Evolutionary conservation across 2,888 invertebrate species (phyloP).

Genomic region (Flabesymbios commensalis): DNA sequence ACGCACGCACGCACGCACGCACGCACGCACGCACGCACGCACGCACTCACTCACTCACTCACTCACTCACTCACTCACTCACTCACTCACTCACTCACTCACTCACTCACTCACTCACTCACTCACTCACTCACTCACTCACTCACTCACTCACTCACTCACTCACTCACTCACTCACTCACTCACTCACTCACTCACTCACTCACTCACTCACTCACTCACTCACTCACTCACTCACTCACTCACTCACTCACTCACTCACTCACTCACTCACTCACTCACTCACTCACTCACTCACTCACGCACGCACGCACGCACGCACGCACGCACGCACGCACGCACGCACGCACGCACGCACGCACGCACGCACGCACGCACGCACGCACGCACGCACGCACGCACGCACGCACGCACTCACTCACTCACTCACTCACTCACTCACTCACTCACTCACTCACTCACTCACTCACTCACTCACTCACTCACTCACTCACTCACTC

Average conservation of each 20-base stretch:
- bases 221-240: conserved; percentile 19
- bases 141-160: no score
- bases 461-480: background rate
- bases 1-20: no score
- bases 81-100: no score
- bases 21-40: no score
- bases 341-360: conserved; percentile 10
- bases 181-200: background rate
- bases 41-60: no score
- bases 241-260: conserved; percentile 11
- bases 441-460: background rate
- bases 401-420: conserved; percentile 7
- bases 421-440: conserved; percentile 9
- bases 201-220: conserved; percentile 14
- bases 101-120: no score
- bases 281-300: no score
- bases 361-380: conserved; percentile 3
- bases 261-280: no score
- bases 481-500: background rate
- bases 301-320: no score
- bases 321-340: conserved; percentile 18
- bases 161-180: conserved; percentile 18
- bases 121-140: no score
- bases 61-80: no score
- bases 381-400: conserved; percentile 4